Conservation (phyloP, 2,888 invertebrate species). For the Hirtodrosophila trivittata region DNA sequence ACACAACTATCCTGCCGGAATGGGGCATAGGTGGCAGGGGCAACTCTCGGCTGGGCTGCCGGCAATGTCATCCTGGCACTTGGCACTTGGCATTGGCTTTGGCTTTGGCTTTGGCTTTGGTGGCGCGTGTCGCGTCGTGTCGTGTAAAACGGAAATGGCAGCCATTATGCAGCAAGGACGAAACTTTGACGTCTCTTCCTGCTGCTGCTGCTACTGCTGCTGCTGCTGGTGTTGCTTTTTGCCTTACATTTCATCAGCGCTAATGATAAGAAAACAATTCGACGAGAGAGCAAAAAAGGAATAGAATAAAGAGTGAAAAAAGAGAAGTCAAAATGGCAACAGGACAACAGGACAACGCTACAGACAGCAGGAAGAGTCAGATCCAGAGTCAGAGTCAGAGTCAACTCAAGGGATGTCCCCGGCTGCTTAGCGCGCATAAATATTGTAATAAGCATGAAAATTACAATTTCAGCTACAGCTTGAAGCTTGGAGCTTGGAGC, state of each 20-base stretch:
- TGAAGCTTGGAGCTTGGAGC: conserved; percentile 35
- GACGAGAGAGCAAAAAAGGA: conserved; percentile 15
- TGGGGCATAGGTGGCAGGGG: neutral
- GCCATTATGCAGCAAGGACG: conserved; percentile 63
- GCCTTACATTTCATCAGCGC: conserved; percentile 74
- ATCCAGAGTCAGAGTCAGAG: conserved; percentile 21
- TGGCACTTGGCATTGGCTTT: conserved; percentile 23
- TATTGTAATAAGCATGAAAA: conserved; percentile 78
- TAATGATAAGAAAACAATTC: conserved; percentile 78
- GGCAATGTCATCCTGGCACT: conserved; percentile 6
- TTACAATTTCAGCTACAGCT: conserved; percentile 65
- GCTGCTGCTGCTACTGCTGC: neutral
- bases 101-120: conserved; percentile 37
- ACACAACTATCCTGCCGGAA: conserved; percentile 8
- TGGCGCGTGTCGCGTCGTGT: conserved; percentile 55
- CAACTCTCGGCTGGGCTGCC: conserved; percentile 10
- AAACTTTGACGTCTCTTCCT: conserved; percentile 58
- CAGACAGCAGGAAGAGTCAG: neutral
- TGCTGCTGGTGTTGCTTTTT: conserved; percentile 12
- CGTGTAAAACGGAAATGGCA: conserved; percentile 68
- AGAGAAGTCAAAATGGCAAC: conserved; percentile 46
- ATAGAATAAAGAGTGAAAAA: conserved; percentile 4
- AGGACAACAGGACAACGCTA: conserved; percentile 13
- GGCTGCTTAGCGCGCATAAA: conserved; percentile 70
- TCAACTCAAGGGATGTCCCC: conserved; percentile 35